Base-by-base conservation (phyloP, 1,140 invertebrate species). In the Hyles vespertilio region DNA sequence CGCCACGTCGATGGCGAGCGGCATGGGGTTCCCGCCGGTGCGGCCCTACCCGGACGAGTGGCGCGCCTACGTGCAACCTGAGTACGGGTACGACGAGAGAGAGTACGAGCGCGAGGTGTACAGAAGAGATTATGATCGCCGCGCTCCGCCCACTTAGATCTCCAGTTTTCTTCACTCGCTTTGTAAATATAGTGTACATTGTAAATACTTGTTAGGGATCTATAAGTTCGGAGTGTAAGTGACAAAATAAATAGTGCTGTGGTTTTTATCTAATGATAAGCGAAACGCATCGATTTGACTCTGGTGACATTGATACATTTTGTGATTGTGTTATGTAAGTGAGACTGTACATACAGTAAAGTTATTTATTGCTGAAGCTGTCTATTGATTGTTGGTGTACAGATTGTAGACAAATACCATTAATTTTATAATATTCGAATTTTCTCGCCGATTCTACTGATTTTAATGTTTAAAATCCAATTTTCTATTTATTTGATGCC, bases 301-400 rank as follows among this genome's bases (percentile, higher is more conserved):
- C 62, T 65, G 63, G 61, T 69, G 68, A 70, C 36, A 40, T 40
- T 40, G 36, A 40, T 40, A 40, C 4, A 71, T 69, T 67, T 69
- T 68, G 61, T 84, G 74, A 83, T 73, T 81, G 72, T 81, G 70
- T 77, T 79, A 75, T 79, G 4, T 84, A 83, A 79, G 79, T 86
- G 74, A 84, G 80, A 84, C 80, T 89, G 86, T 89, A 87, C 84
- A 87, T 89, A 87, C 84, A 87, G 82, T 80, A 77, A 87, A 85
- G 84, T 85, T 83, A 87, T 89, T 89, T 89, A 89, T 89, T 88
- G 69, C 80, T 69, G 65, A 79, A 74, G 79, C 75, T 82, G 73
- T 45, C 36, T 40, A 40, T 54, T 56, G 43, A 74, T 81, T 84
- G 79, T 85, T 81, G 69, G 63, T 88, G 82, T 89, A 87, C 80